Evolutionary conservation across 2,797 vertebrate genomes (phyloP).

Genomic region (Argya squamiceps): DNA sequence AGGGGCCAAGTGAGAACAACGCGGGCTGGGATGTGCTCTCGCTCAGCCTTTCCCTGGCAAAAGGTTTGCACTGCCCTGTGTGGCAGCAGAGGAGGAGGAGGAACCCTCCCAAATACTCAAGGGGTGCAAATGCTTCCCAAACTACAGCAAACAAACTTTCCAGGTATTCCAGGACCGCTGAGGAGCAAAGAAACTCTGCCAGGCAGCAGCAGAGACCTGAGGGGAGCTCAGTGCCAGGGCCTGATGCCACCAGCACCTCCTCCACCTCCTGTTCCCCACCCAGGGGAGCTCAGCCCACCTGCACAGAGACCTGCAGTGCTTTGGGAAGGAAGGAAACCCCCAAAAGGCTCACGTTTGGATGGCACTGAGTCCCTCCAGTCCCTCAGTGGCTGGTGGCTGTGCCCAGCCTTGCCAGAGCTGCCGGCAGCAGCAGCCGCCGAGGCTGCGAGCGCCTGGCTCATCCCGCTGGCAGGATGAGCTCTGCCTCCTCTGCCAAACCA

Average conservation of each 20-base stretch:
- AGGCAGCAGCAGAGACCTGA: neutral
- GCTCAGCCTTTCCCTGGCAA: neutral
- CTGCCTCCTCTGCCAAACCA: neutral
- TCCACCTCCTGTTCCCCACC: neutral
- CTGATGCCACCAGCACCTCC: too few species aligned
- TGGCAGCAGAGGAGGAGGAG: neutral
- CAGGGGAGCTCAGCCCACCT: neutral
- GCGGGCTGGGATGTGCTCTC: fast-evolving
- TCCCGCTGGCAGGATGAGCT: neutral
- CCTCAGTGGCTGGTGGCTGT: neutral
- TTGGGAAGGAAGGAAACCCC: neutral
- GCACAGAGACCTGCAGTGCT: neutral
- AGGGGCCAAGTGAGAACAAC: neutral
- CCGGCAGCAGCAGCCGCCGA: neutral
- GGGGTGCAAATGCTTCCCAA: neutral
- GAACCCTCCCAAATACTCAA: neutral
- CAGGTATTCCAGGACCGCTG: neutral
- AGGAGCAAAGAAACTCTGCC: neutral
- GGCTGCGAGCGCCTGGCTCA: neutral
- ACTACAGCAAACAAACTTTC: neutral
- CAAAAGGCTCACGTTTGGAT: neutral
- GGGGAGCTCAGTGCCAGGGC: neutral
- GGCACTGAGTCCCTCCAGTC: neutral
- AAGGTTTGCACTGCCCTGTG: neutral
- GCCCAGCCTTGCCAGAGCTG: neutral